Conservation (phyloP, 2,888 invertebrate species). For the Heliothis peltigera region DNA sequence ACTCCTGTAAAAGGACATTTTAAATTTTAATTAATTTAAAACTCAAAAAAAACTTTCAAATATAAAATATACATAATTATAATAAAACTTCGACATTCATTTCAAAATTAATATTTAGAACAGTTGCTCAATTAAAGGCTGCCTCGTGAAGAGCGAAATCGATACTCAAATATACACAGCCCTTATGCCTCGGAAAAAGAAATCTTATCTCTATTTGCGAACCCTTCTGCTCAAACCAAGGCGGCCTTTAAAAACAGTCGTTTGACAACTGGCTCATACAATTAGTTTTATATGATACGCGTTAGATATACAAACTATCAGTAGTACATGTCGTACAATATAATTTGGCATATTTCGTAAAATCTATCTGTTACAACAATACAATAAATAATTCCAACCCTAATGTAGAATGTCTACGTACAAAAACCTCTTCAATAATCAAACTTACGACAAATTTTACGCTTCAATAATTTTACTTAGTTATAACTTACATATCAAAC, state of each 20-base stretch:
- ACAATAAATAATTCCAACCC: constrained; percentile 57
- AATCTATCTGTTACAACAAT: constrained; percentile 54
- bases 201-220: constrained; percentile 10
- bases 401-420: constrained; percentile 63
- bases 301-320: constrained; percentile 54
- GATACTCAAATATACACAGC: background rate
- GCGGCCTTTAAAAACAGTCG: constrained; percentile 49
- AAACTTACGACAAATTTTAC: constrained; percentile 48
- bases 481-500: constrained; percentile 43
- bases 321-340: constrained; percentile 57
- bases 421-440: constrained; percentile 58
- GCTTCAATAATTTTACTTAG: constrained; percentile 44
- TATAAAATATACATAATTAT: constrained; percentile 20
- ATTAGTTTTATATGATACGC: constrained; percentile 57
- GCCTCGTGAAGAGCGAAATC: constrained; percentile 25
- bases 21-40: constrained; percentile 13
- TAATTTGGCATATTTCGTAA: constrained; percentile 63
- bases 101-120: constrained; percentile 24
- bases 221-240: constrained; percentile 20
- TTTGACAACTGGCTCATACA: constrained; percentile 57
- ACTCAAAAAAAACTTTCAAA: constrained; percentile 22
- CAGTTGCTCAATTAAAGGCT: constrained; percentile 18
- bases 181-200: background rate
- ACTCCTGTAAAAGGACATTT: constrained; percentile 27
- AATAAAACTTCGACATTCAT: constrained; percentile 26